A percentile compares a stretch with the other conserved stretches of the same genome.
Evolutionary conservation across 2,113 vertebrate genomes (phyloP).

Genomic region (Salvelinus alpinus): DNA sequence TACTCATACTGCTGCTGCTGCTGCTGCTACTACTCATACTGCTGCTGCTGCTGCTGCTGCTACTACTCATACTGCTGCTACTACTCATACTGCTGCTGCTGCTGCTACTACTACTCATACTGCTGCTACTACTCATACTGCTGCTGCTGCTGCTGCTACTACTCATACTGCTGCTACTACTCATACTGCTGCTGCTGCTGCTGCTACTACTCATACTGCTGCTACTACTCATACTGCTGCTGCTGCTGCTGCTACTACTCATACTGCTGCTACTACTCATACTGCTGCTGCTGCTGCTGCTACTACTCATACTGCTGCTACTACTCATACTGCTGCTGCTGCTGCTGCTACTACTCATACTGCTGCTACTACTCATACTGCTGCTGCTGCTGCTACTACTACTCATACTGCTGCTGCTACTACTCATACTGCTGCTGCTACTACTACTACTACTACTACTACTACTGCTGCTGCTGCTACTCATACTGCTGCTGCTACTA

Average conservation of each 20-base stretch:
- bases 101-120: rapidly evolving
- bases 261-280: rapidly evolving
- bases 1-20: rapidly evolving
- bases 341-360: rapidly evolving
- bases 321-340: no score
- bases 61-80: no score
- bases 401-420: rapidly evolving
- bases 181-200: rapidly evolving
- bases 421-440: no score
- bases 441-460: rapidly evolving
- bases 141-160: rapidly evolving
- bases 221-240: rapidly evolving
- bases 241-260: rapidly evolving
- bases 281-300: rapidly evolving
- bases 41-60: rapidly evolving
- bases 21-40: rapidly evolving
- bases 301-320: rapidly evolving
- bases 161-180: rapidly evolving
- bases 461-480: rapidly evolving
- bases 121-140: rapidly evolving
- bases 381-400: no score
- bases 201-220: no score
- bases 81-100: rapidly evolving
- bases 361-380: no score
- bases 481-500: no score